Conservation (phyloP, 2,888 invertebrate genomes). For the Pedicia rivosa region DNA sequence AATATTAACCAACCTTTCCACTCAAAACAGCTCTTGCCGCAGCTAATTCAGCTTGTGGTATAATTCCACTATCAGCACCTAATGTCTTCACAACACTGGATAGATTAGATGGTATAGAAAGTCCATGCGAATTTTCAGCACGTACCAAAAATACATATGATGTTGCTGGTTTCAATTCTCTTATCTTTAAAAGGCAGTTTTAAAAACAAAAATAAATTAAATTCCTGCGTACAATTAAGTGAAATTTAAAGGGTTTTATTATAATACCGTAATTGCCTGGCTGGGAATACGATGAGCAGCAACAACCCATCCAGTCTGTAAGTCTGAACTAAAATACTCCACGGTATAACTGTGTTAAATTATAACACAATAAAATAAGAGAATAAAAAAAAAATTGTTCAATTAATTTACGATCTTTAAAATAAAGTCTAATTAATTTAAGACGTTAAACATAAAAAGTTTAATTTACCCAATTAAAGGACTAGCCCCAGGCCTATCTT, state of each 20-base stretch:
- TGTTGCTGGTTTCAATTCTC: constrained; percentile 57
- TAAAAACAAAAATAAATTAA: constrained; percentile 6
- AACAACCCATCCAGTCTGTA: constrained; percentile 61
- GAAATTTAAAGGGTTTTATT: constrained; percentile 8
- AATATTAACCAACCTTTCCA: constrained; percentile 26
- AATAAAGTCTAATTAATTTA: background rate
- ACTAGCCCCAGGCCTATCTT: constrained; percentile 33
- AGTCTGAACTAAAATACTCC: constrained; percentile 60
- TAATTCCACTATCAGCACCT: constrained; percentile 26
- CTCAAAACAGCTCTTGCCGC: constrained; percentile 27
- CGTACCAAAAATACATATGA: constrained; percentile 73
- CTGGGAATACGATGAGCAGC: constrained; percentile 50
- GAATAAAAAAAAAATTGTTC: constrained; percentile 1
- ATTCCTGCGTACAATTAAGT: constrained; percentile 5
- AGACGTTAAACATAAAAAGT: too few species aligned
- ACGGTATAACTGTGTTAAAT: constrained; percentile 70
- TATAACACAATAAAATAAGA: constrained; percentile 18
- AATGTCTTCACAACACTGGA: constrained; percentile 54
- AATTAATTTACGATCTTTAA: too few species aligned
- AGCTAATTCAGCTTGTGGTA: constrained; percentile 28
- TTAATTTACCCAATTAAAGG: constrained; percentile 28
- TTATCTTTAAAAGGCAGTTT: constrained; percentile 33
- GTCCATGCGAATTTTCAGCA: constrained; percentile 72
- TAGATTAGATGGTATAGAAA: constrained; percentile 63
- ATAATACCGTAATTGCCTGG: constrained; percentile 48